Evolutionary conservation across 2,113 vertebrate species (phyloP), one percentile per base, ranked within the genome.

Genomic region (Spermophilus dauricus): DNA sequence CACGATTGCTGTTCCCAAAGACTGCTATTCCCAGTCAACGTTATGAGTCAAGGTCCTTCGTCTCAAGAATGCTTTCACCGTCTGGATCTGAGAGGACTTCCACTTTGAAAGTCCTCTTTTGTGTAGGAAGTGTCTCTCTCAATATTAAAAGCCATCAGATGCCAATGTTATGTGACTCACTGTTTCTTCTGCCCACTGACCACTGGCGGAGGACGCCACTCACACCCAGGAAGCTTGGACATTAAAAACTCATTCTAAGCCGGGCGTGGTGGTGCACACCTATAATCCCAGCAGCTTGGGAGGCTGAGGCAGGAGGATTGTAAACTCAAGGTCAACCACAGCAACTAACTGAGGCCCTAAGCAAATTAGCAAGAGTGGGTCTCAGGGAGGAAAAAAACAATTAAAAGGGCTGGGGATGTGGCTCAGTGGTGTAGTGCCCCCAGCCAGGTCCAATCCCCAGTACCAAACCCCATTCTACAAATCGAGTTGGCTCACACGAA

Each of bases 141-240:
- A 85, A 95, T 78, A 65, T 51, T 67, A 89, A 93, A 94, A 96
- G 94, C 81, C 91, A 77, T 73, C 81, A 95, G 85, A 77, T 48
- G 45, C 53, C 94, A 58, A 77, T 51, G 58, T 4, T 6, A 65
- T 26, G 14, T 90, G 96, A 94, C 45, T 97, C 96, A 92, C 80
- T 87, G 73, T 91, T 80, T 96, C 94, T 92, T 93, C 16, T 56
- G 75, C 86, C 80, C 75, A 32, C 77, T 89, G 86, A 93, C 58
- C 48, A 77, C 42, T 7, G 80, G 70, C 77, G 20, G 12, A 26
- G 28, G 70, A 94, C 61, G 89, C 14, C 45, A 48, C 65, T 92
- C 76, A 92, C n/a, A 69, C 48, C 90, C 93, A 94, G 56, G 75
- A 90, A 89, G 63, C 85, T 77, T 81, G 53, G 73, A 75, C 77